phyloP scores from a whole-genome alignment of 2,888 invertebrate species.

The Pseudococcus viburni region DNA sequence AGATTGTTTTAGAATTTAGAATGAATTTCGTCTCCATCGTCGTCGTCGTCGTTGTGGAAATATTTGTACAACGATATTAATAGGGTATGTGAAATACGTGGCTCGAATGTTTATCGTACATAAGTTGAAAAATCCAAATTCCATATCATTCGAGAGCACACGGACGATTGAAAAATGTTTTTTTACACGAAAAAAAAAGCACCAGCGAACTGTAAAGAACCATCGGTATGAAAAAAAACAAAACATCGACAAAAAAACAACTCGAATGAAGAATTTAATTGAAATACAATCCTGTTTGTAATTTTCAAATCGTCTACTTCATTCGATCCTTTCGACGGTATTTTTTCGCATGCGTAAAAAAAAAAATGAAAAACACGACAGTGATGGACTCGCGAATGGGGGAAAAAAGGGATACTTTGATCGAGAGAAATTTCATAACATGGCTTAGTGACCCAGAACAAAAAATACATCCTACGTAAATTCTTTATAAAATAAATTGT shows the following conservation, averaged over 20 bases:
- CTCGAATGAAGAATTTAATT: not conserved
- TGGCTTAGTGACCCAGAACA: conserved; percentile 36
- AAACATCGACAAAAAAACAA: not conserved
- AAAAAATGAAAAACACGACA: not conserved
- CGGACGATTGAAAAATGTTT: conserved; percentile 20
- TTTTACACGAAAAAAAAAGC: not conserved
- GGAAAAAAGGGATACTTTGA: not conserved
- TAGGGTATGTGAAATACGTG: conserved; percentile 55
- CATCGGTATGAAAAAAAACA: not conserved
- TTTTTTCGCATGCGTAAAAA: not conserved
- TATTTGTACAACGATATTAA: conserved; percentile 57
- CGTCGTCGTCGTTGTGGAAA: conserved; percentile 35
- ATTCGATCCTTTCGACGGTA: not conserved
- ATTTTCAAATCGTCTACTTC: conserved; percentile 4
- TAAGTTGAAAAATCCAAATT: conserved; percentile 33
- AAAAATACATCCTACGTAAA: conserved; percentile 25
- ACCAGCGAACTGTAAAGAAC: not conserved
- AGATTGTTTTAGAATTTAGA: conserved; percentile 56
- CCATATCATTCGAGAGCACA: not conserved
- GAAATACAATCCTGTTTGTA: conserved; percentile 38
- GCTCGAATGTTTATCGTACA: conserved; percentile 25
- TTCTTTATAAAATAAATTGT: conserved; percentile 28
- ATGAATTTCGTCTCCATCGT: not conserved
- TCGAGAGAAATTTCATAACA: conserved; percentile 41
- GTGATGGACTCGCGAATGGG: not conserved